Conservation (phyloP, 2,888 invertebrate genomes). For the Chrysolina haemoptera region DNA sequence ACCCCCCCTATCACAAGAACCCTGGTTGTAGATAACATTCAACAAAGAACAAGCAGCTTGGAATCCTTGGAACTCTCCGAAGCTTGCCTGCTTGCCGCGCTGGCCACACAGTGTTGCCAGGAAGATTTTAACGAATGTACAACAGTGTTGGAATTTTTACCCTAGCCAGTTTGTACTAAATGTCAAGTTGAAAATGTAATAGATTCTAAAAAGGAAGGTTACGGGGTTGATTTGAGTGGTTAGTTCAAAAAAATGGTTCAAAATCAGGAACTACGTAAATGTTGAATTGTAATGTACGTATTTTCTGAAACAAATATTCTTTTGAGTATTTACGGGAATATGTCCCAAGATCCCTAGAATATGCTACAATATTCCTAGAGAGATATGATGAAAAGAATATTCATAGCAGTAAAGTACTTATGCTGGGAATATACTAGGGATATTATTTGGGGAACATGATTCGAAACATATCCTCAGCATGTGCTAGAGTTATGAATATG, state of each 20-base stretch:
- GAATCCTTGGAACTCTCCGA: too few species aligned
- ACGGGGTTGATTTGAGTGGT: conserved; percentile 19
- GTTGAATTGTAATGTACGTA: background rate
- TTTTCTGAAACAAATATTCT: conserved; percentile 22
- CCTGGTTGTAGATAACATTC: too few species aligned
- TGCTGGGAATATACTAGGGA: conserved; percentile 24
- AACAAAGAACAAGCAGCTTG: too few species aligned
- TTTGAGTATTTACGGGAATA: conserved; percentile 19
- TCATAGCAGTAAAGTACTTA: conserved; percentile 20
- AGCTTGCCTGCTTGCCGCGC: too few species aligned
- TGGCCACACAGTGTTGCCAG: too few species aligned
- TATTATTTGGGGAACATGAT: conserved; percentile 17
- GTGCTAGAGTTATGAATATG: conserved; percentile 21
- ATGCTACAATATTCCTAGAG: conserved; percentile 21
- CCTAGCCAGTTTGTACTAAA: too few species aligned
- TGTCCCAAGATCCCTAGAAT: conserved; percentile 22
- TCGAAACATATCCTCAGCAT: conserved; percentile 22
- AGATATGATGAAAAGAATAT: conserved; percentile 15
- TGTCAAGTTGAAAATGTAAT: too few species aligned
- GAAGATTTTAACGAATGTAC: too few species aligned
- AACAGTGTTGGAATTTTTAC: too few species aligned
- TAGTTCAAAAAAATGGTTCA: conserved; percentile 20
- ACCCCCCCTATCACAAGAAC: too few species aligned
- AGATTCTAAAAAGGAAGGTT: conserved; percentile 11
- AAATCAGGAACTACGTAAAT: conserved; percentile 9